Conservation (phyloP, 2,113 vertebrate genomes). For the Misgurnus anguillicaudatus region DNA sequence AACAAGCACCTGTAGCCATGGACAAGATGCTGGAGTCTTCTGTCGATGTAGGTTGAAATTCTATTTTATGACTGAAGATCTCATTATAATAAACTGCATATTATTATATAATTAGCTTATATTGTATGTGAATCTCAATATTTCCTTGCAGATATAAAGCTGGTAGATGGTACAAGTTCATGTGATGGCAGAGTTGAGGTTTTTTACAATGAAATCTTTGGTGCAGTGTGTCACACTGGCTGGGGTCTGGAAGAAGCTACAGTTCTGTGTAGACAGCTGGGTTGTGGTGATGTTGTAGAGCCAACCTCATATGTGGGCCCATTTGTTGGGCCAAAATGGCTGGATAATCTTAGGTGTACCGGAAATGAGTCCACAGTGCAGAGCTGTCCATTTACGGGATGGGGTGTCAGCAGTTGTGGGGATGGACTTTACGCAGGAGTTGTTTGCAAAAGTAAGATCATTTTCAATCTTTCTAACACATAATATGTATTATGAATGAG, state of each 20-base stretch:
- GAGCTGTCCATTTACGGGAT: background rate
- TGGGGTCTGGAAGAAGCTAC: background rate
- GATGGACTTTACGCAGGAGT: background rate
- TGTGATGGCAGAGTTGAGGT: background rate
- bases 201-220: background rate
- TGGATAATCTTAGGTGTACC: background rate
- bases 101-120: too few relatives aligned
- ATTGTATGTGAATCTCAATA: background rate
- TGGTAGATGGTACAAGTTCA: background rate
- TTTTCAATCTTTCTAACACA: too few relatives aligned
- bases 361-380: background rate
- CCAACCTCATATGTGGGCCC: background rate
- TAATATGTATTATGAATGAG: background rate
- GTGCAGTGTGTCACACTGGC: background rate
- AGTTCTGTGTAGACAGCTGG: background rate
- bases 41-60: background rate
- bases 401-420: background rate
- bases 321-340: background rate
- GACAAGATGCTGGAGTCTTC: background rate
- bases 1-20: background rate
- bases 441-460: conserved; percentile 3
- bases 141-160: background rate
- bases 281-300: background rate
- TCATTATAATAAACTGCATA: background rate
- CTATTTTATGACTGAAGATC: too few relatives aligned